Evolutionary conservation across 2,113 vertebrate genomes (phyloP).

Genomic region (Ciconia boyciana): DNA sequence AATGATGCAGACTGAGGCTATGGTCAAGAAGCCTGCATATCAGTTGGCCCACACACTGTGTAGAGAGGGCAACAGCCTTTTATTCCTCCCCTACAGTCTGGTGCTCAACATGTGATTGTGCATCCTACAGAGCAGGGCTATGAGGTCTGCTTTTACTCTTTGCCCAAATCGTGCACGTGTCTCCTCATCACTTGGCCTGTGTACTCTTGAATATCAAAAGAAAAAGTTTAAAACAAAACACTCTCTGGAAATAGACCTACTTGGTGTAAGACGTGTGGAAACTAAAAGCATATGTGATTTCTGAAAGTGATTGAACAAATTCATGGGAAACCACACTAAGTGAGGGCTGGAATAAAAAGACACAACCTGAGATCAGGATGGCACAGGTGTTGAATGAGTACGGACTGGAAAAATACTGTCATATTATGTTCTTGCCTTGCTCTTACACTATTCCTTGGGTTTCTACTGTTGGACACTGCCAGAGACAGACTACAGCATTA

Average conservation of each 20-base stretch:
- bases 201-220: neutral
- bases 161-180: fast-evolving
- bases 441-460: neutral
- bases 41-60: neutral
- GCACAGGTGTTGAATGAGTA: neutral
- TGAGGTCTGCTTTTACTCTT: neutral
- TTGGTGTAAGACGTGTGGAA: neutral
- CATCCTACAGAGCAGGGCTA: neutral
- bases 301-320: neutral
- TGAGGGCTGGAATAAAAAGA: neutral
- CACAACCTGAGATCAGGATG: neutral
- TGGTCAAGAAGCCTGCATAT: neutral
- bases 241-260: neutral
- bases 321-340: neutral
- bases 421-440: neutral
- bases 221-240: neutral
- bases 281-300: neutral
- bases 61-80: neutral
- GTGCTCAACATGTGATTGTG: neutral
- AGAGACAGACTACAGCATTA: neutral
- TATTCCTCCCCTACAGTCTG: neutral
- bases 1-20: neutral
- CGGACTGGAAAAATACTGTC: neutral
- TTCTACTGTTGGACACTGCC: neutral
- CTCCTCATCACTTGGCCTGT: neutral